A percentile compares a stretch with the other conserved stretches of the same genome.
These are phyloP conservation scores for Pristionchus mayeri DNA, from an alignment of 2,888 invertebrate genomes.

Conservation along the genomic window DNA sequence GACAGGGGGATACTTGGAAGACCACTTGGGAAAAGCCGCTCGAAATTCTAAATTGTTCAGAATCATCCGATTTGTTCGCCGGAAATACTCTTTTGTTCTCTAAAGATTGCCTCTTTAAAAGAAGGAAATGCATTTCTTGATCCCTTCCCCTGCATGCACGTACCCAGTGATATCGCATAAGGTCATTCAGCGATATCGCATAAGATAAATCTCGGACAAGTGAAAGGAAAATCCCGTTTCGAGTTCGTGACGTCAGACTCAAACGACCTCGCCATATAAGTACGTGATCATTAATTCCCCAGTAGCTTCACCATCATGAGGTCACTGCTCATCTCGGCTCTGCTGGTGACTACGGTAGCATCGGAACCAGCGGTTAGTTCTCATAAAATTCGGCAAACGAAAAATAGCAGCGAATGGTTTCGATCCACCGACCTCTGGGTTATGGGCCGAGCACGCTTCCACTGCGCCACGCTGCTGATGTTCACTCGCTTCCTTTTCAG, in stretches of 20 bases:
- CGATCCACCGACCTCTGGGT: constrained; percentile 88
- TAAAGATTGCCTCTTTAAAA: too few relatives aligned
- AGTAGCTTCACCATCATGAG: not conserved
- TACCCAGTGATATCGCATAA: too few relatives aligned
- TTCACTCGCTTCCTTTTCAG: not conserved
- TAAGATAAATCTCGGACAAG: constrained; percentile 13
- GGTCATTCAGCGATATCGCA: too few relatives aligned
- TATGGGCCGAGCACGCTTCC: constrained; percentile 88
- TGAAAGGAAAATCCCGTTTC: constrained; percentile 27
- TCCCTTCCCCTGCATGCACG: too few relatives aligned
- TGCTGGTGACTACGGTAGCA: not conserved
- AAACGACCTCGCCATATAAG: constrained; percentile 43
- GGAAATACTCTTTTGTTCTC: too few relatives aligned
- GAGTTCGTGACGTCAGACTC: constrained; percentile 11
- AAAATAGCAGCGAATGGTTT: constrained; percentile 68
- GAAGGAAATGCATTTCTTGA: too few relatives aligned
- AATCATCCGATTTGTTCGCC: too few relatives aligned
- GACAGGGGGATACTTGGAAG: too few relatives aligned
- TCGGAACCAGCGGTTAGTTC: constrained; percentile 7
- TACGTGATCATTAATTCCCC: not conserved
- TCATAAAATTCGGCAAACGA: not conserved
- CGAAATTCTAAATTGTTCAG: too few relatives aligned
- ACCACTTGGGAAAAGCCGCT: too few relatives aligned
- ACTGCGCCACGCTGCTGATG: constrained; percentile 86
- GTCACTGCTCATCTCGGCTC: not conserved